Evolutionary conservation across 2,797 vertebrate species (phyloP).

Genomic region (Muscicapa comitata): DNA sequence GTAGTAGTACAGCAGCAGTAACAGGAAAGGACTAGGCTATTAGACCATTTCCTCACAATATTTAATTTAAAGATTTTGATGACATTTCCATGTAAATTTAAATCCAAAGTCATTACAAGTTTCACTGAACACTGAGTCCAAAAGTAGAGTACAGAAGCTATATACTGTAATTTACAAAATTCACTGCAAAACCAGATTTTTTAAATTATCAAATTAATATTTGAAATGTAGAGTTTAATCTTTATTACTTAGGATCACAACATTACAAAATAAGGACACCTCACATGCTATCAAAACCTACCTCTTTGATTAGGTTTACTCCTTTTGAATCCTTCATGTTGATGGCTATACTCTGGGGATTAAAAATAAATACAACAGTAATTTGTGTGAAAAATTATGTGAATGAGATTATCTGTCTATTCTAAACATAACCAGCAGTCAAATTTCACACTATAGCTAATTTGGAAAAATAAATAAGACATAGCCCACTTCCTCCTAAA

Average conservation of each 20-base stretch:
- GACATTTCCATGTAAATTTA: not conserved
- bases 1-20: not conserved
- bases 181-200: not conserved
- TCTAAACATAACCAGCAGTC: not conserved
- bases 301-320: slow-evolving; percentile 83
- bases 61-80: not conserved
- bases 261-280: not conserved
- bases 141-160: not conserved
- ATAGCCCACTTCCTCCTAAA: fast-evolving
- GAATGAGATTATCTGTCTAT: not conserved
- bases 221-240: not conserved
- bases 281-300: slow-evolving; percentile 45
- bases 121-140: not conserved
- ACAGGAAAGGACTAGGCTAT: not conserved
- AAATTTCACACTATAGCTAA: not conserved
- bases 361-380: not conserved
- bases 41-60: not conserved
- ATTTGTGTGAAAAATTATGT: not conserved
- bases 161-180: not conserved
- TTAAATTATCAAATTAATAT: not conserved
- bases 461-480: not conserved
- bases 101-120: not conserved
- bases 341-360: slow-evolving; percentile 84
- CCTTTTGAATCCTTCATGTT: slow-evolving; percentile 88
- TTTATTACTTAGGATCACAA: not conserved